Conservation (phyloP, 1,140 invertebrate genomes). For the Macrocentrus cingulum region DNA sequence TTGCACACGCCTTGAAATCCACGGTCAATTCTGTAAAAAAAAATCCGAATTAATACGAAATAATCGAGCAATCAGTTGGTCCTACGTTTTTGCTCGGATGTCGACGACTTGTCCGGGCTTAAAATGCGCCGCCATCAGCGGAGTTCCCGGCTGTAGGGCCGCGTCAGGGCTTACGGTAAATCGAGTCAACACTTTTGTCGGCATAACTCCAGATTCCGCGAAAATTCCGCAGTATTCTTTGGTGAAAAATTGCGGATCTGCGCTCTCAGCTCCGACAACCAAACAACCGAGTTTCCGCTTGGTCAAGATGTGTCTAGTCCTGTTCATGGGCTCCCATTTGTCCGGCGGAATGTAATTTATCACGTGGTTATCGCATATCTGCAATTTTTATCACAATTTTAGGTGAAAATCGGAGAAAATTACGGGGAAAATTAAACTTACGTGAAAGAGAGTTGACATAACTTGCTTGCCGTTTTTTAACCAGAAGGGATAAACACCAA, state of each 20-base stretch:
- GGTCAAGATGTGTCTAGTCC: constrained; percentile 44
- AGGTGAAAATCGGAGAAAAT: constrained; percentile 4
- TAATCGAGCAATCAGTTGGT: too few relatives aligned
- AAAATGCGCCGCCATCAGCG: constrained; percentile 87
- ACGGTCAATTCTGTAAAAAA: constrained; percentile 73
- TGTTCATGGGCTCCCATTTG: constrained; percentile 66
- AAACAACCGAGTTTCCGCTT: constrained; percentile 69
- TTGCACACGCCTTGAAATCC: constrained; percentile 99
- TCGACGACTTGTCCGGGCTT: constrained; percentile 89
- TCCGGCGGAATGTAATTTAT: constrained; percentile 88
- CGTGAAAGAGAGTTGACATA: constrained; percentile 82
- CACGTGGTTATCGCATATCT: constrained; percentile 95
- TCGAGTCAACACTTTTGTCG: constrained; percentile 80
- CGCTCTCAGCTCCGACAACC: constrained; percentile 86
- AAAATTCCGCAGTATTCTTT: constrained; percentile 90
- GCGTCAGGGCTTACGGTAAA: constrained; percentile 88
- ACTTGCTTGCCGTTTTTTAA: constrained; percentile 80
- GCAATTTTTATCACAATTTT: constrained; percentile 26
- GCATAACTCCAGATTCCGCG: constrained; percentile 80
- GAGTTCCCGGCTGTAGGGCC: constrained; percentile 85
- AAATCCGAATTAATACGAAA: constrained; percentile 30
- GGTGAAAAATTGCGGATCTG: constrained; percentile 82
- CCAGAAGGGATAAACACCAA: constrained; percentile 93
- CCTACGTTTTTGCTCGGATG: constrained; percentile 89
- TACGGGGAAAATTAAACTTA: constrained; percentile 55